phyloP scores from a whole-genome alignment of 2,113 vertebrate genomes.

The Engystomops pustulosus region DNA sequence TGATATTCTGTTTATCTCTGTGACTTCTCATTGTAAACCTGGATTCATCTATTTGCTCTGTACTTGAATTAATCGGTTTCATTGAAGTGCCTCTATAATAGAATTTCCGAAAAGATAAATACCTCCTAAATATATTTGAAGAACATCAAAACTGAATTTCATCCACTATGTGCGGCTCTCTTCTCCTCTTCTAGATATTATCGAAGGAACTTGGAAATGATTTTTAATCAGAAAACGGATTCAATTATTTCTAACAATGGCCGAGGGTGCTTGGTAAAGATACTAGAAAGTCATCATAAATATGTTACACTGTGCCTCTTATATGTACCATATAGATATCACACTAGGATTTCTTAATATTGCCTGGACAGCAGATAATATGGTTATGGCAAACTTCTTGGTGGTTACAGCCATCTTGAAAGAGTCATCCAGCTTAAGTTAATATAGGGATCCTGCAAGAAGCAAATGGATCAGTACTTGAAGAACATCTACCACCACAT shows the following conservation, averaged over 20 bases:
- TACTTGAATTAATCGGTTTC: constrained; percentile 27
- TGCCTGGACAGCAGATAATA: too few species aligned
- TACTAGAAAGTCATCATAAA: not conserved
- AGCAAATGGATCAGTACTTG: too few species aligned
- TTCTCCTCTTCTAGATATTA: constrained; percentile 1
- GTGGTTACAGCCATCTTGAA: too few species aligned
- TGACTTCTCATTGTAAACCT: constrained; percentile 10
- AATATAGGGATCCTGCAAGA: too few species aligned
- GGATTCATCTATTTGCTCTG: constrained; percentile 29
- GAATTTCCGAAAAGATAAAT: constrained; percentile 20
- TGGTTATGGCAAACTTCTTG: too few species aligned
- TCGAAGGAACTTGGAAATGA: constrained; percentile 3
- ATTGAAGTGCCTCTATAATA: constrained; percentile 26
- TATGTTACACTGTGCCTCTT: too few species aligned
- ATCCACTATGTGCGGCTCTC: not conserved
- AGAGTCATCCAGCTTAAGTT: too few species aligned
- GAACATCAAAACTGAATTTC: constrained; percentile 5
- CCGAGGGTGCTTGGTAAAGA: not conserved
- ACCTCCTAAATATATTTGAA: constrained; percentile 16
- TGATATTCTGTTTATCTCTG: constrained; percentile 9
- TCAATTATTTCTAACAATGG: constrained; percentile 13
- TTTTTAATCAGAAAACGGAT: constrained; percentile 20
- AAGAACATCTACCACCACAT: too few species aligned
- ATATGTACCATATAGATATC: too few species aligned
- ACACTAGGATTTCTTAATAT: too few species aligned